Conservation (phyloP, 2,888 invertebrate species). For the Desoria tigrina region DNA sequence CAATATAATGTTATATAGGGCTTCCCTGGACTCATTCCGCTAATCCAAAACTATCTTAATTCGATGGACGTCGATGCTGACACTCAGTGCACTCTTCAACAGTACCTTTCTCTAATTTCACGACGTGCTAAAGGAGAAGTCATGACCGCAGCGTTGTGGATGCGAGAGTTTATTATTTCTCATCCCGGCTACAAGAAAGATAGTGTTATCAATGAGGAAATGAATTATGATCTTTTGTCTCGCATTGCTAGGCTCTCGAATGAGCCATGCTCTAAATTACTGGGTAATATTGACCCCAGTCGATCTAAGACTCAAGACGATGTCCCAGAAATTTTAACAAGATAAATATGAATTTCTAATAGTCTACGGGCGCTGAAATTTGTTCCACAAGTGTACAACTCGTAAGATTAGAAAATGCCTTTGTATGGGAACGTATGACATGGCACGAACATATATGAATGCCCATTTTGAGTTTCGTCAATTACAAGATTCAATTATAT, state of each 20-base stretch:
- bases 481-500: no score
- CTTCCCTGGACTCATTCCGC: constrained; percentile 91
- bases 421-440: no score
- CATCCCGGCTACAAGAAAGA: constrained; percentile 92
- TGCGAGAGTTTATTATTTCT: constrained; percentile 80
- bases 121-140: constrained; percentile 84
- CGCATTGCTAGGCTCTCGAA: constrained; percentile 45
- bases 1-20: constrained; percentile 55
- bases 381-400: no score
- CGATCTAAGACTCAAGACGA: constrained; percentile 80
- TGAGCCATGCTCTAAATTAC: constrained; percentile 69
- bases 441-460: no score
- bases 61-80: constrained; percentile 98
- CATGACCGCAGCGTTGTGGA: constrained; percentile 91
- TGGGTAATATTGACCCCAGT: constrained; percentile 67
- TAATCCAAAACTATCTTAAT: constrained; percentile 90
- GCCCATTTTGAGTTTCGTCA: no score
- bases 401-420: no score
- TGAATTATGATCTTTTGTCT: constrained; percentile 82
- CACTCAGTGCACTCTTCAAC: constrained; percentile 85
- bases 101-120: constrained; percentile 91
- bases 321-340: constrained; percentile 64
- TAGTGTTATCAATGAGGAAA: constrained; percentile 81
- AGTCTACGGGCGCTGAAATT: no score
- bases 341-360: no score